These are phyloP conservation scores for Phrynosoma blainvillii DNA, from an alignment of 2,113 vertebrate genomes.

Conservation along the genomic window DNA sequence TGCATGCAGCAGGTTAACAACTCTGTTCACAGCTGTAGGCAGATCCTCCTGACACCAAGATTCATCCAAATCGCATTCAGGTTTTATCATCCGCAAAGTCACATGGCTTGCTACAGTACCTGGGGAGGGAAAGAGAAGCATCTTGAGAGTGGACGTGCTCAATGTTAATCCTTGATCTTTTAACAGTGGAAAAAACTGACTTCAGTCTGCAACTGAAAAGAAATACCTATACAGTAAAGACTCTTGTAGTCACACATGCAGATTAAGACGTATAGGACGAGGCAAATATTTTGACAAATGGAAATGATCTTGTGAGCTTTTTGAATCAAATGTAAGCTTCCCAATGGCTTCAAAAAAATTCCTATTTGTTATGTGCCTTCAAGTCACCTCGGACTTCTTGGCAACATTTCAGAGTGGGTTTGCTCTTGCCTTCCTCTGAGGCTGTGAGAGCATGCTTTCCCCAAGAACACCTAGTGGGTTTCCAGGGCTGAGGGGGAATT, in stretches of 20 bases:
- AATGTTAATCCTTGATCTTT: too few species aligned
- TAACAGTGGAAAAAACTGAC: too few species aligned
- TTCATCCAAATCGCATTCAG: constrained; percentile 88
- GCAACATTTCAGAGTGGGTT: too few species aligned
- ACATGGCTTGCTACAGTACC: constrained; percentile 90
- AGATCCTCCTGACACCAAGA: constrained; percentile 94
- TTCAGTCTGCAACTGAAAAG: too few species aligned
- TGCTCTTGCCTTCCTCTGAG: too few species aligned
- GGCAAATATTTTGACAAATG: not conserved
- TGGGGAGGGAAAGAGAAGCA: constrained; percentile 56
- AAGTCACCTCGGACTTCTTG: too few species aligned
- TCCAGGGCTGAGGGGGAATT: too few species aligned
- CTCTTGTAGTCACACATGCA: not conserved
- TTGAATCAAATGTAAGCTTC: not conserved
- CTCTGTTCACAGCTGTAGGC: constrained; percentile 83
- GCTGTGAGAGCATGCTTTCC: too few species aligned
- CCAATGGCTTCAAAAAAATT: too few species aligned
- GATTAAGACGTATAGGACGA: not conserved
- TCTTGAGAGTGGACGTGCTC: not conserved
- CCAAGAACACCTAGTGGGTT: too few species aligned
- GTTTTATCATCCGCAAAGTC: constrained; percentile 92
- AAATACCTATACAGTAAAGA: too few species aligned
- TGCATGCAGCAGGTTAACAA: constrained; percentile 82
- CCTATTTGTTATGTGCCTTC: too few species aligned
- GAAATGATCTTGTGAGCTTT: not conserved